Conservation (phyloP, 2,797 vertebrate genomes). For the Diglossa cyanea region DNA sequence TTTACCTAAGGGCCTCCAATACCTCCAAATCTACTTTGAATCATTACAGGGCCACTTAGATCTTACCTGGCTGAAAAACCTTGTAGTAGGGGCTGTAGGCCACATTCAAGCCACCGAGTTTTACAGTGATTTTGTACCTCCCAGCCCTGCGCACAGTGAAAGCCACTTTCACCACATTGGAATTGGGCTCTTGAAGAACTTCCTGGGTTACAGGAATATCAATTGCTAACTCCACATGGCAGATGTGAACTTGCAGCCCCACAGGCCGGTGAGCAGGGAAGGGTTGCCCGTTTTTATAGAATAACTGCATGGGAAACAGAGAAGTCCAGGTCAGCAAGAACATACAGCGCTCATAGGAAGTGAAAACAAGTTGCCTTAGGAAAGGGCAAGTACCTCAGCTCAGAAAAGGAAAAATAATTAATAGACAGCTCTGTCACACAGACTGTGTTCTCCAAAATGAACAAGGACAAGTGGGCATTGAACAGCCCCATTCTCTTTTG, state of each 20-base stretch:
- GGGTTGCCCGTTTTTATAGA: slow-evolving; percentile 96
- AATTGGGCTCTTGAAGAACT: slow-evolving; percentile 91
- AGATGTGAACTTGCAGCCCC: slow-evolving; percentile 92
- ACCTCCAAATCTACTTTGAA: neutral
- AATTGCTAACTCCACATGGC: slow-evolving; percentile 92
- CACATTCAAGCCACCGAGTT: slow-evolving; percentile 93
- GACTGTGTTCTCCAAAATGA: neutral
- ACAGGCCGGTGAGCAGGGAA: slow-evolving; percentile 91
- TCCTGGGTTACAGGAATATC: slow-evolving; percentile 97
- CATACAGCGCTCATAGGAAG: neutral
- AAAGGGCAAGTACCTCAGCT: neutral
- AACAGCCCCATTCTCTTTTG: neutral
- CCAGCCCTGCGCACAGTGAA: slow-evolving; percentile 97
- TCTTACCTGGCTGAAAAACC: slow-evolving; percentile 93
- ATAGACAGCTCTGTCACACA: neutral
- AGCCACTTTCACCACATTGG: slow-evolving; percentile 92
- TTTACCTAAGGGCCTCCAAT: neutral
- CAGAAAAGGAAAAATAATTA: neutral
- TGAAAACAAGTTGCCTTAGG: neutral
- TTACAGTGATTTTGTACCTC: slow-evolving; percentile 93
- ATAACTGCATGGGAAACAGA: slow-evolving; percentile 80
- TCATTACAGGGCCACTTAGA: neutral
- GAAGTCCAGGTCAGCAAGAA: slow-evolving; percentile 13
- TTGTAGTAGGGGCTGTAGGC: slow-evolving; percentile 98
- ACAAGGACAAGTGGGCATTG: neutral